Base-by-base conservation (phyloP, 1,140 invertebrate genomes). In the Planococcus citri region DNA sequence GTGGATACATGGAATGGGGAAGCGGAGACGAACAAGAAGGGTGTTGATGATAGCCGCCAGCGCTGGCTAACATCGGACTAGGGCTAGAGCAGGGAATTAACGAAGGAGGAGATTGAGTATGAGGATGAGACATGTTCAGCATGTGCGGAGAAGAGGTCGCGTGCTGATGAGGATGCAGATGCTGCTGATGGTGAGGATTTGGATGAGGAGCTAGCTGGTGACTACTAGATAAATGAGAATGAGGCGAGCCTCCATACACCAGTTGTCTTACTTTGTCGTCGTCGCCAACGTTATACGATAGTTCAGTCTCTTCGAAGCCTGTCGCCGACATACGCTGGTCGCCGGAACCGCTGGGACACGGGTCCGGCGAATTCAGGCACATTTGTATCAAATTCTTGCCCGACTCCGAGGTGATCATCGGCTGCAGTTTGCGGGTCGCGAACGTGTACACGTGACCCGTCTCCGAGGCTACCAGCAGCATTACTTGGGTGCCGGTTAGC, bases 361-460 rank as follows among this genome's bases (percentile, higher is more conserved):
- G 92, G 79, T 98, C 95, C 27, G 97, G 96, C 60, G 94, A 95
- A 80, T 98, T 98, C 27, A 99, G 85, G 80, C 97, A 99, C 69
- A 95, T 97, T 81, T 99, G 96, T 76, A 99, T 99, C 64, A 99
- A 83, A 61, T 94, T 90, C 80, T 99, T 99, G 64, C 97, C 97
- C 70, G 94, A 94, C 77, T 99, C 97, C 74, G 94, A 97, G 17
- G 94, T 97, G 78, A 99, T 99, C 95, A 99, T 99, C 68, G 97
- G 97, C 79, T 99, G 95, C 57, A 99, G 83, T 80, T 99, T 99
- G 70, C 94, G 84, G 64, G 97, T 99, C 33, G 97, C 97, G 83
- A 98, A 99, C 67, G 97, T 99, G 82, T 99, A 99, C 74, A 99
- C 97, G 82, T 99, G 97, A 3, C 97, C 94, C 14, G 94, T 97